Base-by-base conservation (phyloP, 2,888 invertebrate species). In the Chaetoderma sp. region DNA sequence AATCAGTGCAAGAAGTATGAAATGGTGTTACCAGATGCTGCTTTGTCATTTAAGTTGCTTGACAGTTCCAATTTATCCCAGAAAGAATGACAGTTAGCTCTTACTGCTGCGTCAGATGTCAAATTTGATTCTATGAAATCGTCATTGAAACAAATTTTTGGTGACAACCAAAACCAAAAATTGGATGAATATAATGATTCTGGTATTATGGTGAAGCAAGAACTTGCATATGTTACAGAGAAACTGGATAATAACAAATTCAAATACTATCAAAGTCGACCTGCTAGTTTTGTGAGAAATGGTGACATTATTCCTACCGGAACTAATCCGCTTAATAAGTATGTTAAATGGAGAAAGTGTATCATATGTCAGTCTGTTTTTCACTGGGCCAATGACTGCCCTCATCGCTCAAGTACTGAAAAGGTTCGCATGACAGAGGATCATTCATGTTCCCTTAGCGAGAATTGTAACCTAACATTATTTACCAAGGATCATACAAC, bases 331-430 rank as follows among this genome's bases (percentile, higher is more conserved):
- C 10, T 52, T 27, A 28, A 52, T 25, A 52, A 10, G 18, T 52
- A 27, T 52, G 52, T 23, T 8, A 52, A 21, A 23, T 6, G 52
- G 18, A 23, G 27, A 28, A 23, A 18, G 18, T 63, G 63, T 55
- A 30, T 30, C 10, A 21, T 58, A n/a, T 49, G 58, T 39, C 30
- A 27, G 36, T 59, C 57, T 16, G 42, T 30, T 18, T 63, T 63
- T 63, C 63, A 58, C 39, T 63, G 63, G 58, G 58, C 50, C 16
- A 58, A 49, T 21, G 50, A 63, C 18, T 59, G 63, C 8, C 58
- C 50, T 13, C 25, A 39, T 36, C 47, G n/a, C 25, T 21, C 10
- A 21, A 16, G 27, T 3, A 18, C 45, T 8, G 13, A 8, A 13
- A 8, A 8, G 16, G 13, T 8, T 10, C 8, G 8, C 8, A 23